Percentiles rank a stretch among this genome's conserved stretches.
Conservation (phyloP, 2,113 vertebrate genomes). For the Thamnaconus septentrionalis region DNA sequence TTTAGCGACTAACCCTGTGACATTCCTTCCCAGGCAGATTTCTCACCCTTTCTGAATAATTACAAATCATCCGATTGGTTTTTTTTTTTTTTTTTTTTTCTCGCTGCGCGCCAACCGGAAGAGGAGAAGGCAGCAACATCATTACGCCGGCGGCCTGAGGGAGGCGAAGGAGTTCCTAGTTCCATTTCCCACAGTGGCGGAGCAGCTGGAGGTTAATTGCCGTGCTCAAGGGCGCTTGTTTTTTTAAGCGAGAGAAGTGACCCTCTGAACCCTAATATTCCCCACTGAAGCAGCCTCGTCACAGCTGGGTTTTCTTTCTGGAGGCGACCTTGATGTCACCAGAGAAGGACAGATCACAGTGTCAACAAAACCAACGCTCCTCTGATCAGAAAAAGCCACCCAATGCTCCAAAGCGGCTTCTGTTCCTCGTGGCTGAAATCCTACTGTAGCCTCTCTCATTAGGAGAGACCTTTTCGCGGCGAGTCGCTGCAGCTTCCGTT, state of each 20-base stretch:
- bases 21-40: slow-evolving; percentile 30
- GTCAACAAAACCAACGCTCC: too few species aligned
- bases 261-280: slow-evolving; percentile 10
- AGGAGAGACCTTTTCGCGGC: slow-evolving; percentile 18
- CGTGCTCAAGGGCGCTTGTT: slow-evolving; percentile 40
- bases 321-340: slow-evolving; percentile 5
- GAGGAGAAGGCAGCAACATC: not conserved
- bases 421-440: too few species aligned
- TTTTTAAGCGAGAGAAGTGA: slow-evolving; percentile 18
- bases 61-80: not conserved
- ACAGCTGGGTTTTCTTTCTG: not conserved
- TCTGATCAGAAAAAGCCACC: too few species aligned
- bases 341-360: not conserved
- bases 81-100: not conserved
- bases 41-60: not conserved
- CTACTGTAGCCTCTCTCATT: too few species aligned
- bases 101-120: not conserved
- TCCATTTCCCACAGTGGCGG: not conserved
- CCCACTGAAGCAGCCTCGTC: not conserved
- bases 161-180: slow-evolving; percentile 13
- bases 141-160: slow-evolving; percentile 6
- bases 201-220: slow-evolving; percentile 48
- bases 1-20: slow-evolving; percentile 3
- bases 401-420: too few species aligned
- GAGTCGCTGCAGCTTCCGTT: slow-evolving; percentile 14